Percentiles rank a stretch among this genome's conserved stretches.
Evolutionary conservation across 2,113 vertebrate genomes (phyloP).

Genomic region (Actenoides hombroni): DNA sequence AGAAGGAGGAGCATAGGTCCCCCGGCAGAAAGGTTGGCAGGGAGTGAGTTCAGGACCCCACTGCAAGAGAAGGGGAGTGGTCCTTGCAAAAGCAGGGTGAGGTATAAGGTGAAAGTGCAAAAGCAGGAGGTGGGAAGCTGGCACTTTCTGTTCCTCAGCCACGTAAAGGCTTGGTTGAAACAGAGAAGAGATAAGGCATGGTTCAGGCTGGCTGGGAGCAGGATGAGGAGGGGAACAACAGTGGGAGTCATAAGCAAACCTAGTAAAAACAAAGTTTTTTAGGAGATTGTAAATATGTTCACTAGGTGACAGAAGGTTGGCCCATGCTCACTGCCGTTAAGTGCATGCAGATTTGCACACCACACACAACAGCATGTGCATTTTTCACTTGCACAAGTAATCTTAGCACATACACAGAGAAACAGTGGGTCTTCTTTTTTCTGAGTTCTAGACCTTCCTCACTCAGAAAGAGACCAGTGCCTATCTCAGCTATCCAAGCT

Average conservation of each 20-base stretch:
- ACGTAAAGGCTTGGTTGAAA: neutral
- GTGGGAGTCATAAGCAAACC: neutral
- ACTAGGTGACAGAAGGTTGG: neutral
- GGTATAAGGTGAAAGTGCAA: neutral
- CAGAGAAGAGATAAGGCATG: neutral
- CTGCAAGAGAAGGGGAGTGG: neutral
- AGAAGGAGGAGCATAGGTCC: neutral
- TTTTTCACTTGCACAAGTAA: neutral
- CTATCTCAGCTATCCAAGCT: neutral
- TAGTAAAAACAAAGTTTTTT: neutral
- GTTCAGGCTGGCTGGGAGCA: neutral
- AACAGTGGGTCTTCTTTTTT: neutral
- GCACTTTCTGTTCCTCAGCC: neutral
- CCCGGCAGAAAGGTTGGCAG: neutral
- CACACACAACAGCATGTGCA: neutral
- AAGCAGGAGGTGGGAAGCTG: neutral
- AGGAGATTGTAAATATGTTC: neutral
- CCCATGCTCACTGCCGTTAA: neutral
- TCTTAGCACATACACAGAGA: neutral
- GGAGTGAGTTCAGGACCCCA: rapidly evolving
- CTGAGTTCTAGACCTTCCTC: neutral
- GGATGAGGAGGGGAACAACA: neutral
- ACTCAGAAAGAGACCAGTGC: neutral
- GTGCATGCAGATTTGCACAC: neutral
- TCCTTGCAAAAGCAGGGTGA: neutral